phyloP scores from a whole-genome alignment of 2,797 vertebrate species.

The Limnodromus scolopaceus region DNA sequence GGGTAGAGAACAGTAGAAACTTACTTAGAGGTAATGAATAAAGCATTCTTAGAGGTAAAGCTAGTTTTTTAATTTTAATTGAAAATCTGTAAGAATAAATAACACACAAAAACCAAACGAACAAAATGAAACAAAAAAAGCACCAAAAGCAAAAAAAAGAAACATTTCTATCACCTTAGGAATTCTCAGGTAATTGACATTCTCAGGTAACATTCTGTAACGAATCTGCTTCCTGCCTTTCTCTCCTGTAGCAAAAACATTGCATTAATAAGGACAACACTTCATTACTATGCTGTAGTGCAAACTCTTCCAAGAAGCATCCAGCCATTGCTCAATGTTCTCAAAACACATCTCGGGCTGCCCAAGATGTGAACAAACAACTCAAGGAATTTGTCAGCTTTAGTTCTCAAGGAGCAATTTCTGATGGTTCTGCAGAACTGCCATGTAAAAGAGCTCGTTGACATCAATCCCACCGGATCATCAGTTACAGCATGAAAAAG shows the following conservation, averaged over 20 bases:
- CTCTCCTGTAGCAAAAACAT: not conserved
- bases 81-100: not conserved
- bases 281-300: not conserved
- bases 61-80: not conserved
- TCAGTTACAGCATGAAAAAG: accelerated
- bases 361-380: not conserved
- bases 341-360: not conserved
- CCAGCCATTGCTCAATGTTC: not conserved
- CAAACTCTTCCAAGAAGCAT: not conserved
- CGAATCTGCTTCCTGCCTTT: not conserved
- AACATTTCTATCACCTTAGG: not conserved
- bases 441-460: not conserved
- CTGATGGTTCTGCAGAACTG: not conserved
- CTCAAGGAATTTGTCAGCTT: not conserved
- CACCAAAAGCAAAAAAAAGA: not conserved
- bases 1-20: not conserved
- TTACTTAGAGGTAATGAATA: not conserved
- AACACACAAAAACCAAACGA: not conserved
- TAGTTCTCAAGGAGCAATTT: not conserved
- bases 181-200: not conserved
- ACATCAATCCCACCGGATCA: not conserved
- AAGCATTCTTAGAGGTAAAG: not conserved
- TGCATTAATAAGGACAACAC: not conserved
- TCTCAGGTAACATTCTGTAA: not conserved
- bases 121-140: too few species aligned